These are phyloP conservation scores for Chrysolina oricalcia DNA, from an alignment of 2,888 invertebrate genomes.

Conservation along the genomic window DNA sequence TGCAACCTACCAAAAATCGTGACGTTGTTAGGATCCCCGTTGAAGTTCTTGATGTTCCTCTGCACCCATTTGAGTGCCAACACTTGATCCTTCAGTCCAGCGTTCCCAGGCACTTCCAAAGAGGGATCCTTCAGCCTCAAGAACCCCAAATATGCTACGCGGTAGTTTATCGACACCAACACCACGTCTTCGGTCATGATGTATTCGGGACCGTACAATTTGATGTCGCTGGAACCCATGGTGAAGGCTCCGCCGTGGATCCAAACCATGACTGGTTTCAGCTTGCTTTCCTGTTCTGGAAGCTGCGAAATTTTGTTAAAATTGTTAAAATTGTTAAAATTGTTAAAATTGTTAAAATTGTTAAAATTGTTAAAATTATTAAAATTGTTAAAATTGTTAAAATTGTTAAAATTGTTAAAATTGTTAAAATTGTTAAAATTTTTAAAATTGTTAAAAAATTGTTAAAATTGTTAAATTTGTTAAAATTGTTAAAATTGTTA, in stretches of 20 bases:
- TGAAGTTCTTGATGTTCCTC: slow-evolving; percentile 70
- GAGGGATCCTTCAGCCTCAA: slow-evolving; percentile 67
- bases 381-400: no score
- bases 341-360: no score
- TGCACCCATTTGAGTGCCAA: slow-evolving; percentile 72
- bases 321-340: no score
- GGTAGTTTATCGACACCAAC: slow-evolving; percentile 32
- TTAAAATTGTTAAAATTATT: no score
- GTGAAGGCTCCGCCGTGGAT: slow-evolving; percentile 54
- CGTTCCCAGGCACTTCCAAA: slow-evolving; percentile 71
- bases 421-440: no score
- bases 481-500: no score
- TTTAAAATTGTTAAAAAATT: no score
- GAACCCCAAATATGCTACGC: slow-evolving; percentile 65
- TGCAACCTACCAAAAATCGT: slow-evolving; percentile 63
- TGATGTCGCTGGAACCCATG: slow-evolving; percentile 42
- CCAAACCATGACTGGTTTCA: slow-evolving; percentile 55
- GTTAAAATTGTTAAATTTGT: no score
- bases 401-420: no score
- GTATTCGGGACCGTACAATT: slow-evolving; percentile 49
- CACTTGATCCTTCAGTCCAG: slow-evolving; percentile 71
- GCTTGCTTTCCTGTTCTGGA: neutral
- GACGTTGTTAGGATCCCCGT: slow-evolving; percentile 70
- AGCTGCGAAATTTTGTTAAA: no score
- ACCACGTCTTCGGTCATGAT: slow-evolving; percentile 50